Evolutionary conservation across 2,888 invertebrate species (phyloP), one percentile per base, ranked within the genome.

Genomic region (Drosophila paranaensis): DNA sequence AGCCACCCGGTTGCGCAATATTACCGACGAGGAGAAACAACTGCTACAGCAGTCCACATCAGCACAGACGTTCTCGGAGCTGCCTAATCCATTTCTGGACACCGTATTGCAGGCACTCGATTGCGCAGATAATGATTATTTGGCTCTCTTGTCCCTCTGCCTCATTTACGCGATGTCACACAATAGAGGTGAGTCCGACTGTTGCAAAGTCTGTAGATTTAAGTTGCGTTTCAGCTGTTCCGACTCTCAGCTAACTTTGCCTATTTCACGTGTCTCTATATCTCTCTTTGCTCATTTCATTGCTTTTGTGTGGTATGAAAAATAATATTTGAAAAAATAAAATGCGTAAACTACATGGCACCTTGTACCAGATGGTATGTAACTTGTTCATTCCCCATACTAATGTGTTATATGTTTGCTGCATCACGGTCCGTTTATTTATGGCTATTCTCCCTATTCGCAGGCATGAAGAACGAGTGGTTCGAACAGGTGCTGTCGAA

Each of bases 11-110:
- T 27, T 88, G 33, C 75, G 65, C 58, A 98, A 98, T 92, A 96
- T 98, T 25, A 98, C 98, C 0, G 98, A 98, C 90, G 98, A 98
- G 91, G 98, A 98, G 90, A 98, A 98, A 90, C 96, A 97, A 86
- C 95, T 95, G 62, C 63, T 93, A 1, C 92, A 92, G 33, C 86
- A 90, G 54, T 68, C 90, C 6, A 82, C 82, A 35, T 89, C 84
- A 20, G 48, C 62, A 2, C 74, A 76, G 81, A 79, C 74, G n/a
- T 77, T 61, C 13, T 60, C 84, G 10, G 86, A 89, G 20, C 50
- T 90, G 62, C 79, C 88, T 56, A 90, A 92, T 25, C 93, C 98
- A 1, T 98, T 98, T 93, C 93, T 99, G 79, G 97, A 98, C 92
- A 97, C 97, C 6, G 95, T 99, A 55, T 94, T 98, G 70, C 96